Conservation (phyloP, 2,888 invertebrate species). For the Adineta ricciae region DNA sequence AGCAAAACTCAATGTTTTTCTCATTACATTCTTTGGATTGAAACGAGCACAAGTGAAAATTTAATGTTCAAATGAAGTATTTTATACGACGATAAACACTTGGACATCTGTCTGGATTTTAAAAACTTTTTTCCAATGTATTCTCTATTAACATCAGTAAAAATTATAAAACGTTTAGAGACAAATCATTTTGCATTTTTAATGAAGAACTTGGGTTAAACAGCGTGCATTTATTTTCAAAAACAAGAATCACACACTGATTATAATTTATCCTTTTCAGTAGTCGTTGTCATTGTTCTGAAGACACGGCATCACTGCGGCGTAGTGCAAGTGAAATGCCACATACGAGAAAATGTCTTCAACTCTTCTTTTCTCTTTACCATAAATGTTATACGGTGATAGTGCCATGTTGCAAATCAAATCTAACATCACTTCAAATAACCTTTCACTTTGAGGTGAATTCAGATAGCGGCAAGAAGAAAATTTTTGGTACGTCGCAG, state of each 20-base stretch:
- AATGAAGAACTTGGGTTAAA: too few relatives aligned
- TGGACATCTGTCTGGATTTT: neutral
- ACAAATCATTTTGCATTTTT: too few relatives aligned
- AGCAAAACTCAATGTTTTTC: neutral
- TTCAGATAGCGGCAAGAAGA: neutral
- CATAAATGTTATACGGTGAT: neutral
- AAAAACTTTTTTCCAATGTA: slow-evolving; percentile 51
- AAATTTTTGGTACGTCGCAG: neutral
- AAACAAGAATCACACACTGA: too few relatives aligned
- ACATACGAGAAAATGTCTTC: neutral
- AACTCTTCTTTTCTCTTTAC: neutral
- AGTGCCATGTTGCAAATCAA: neutral
- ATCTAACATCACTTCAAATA: neutral
- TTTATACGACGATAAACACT: too few relatives aligned
- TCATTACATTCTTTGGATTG: neutral
- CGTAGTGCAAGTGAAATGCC: too few relatives aligned
- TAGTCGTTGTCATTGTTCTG: too few relatives aligned
- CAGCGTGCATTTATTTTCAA: too few relatives aligned
- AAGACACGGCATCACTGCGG: too few relatives aligned
- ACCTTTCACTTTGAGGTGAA: neutral
- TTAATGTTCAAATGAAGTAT: neutral
- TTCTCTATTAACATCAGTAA: too few relatives aligned
- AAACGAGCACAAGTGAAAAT: neutral
- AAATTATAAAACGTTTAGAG: too few relatives aligned
- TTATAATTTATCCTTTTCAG: too few relatives aligned